Conservation (phyloP, 2,113 vertebrate species). For the Entomyzon cyanotis region DNA sequence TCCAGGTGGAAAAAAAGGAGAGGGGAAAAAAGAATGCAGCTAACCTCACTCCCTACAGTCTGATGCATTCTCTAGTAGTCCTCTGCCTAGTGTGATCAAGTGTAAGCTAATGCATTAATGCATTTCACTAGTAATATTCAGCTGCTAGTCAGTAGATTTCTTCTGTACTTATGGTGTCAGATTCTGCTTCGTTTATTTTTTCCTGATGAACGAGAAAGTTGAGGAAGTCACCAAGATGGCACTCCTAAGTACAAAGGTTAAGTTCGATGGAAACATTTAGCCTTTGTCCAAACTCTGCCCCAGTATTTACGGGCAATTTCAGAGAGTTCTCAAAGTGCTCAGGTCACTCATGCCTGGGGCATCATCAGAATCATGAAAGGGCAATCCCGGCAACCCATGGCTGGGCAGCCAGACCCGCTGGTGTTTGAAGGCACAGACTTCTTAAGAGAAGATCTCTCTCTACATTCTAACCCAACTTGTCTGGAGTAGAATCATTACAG, state of each 20-base stretch:
- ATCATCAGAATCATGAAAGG: slow-evolving; percentile 27
- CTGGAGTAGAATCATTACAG: slow-evolving; percentile 26
- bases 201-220: not conserved
- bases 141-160: not conserved
- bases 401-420: not conserved
- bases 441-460: slow-evolving; percentile 18
- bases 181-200: not conserved
- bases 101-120: not conserved
- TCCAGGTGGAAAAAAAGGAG: not conserved
- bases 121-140: not conserved
- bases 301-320: slow-evolving; percentile 12
- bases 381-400: not conserved
- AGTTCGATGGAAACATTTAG: not conserved
- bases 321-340: not conserved
- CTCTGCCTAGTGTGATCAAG: not conserved
- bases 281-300: slow-evolving; percentile 44
- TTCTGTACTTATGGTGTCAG: not conserved
- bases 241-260: not conserved
- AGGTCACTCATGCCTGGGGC: slow-evolving; percentile 34
- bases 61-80: not conserved
- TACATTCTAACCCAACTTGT: not conserved
- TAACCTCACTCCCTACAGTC: not conserved
- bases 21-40: rapidly evolving
- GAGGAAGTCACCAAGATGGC: not conserved
- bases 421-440: slow-evolving; percentile 56